Evolutionary conservation across 2,797 vertebrate genomes (phyloP).

Genomic region (Myiothlypis coronata): DNA sequence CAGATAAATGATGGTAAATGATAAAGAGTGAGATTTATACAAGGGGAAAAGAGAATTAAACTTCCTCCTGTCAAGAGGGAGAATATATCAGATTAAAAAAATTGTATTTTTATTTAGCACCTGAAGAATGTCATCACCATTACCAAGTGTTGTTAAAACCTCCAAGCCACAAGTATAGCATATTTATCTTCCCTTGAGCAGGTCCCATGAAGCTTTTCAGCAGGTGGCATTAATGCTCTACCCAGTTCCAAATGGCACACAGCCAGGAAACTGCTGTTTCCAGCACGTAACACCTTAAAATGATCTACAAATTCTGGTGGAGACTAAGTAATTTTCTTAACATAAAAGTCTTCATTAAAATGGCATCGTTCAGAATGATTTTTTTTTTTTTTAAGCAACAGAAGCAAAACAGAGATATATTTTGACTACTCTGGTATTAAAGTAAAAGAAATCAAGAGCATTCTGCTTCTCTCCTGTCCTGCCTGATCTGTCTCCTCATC

Average conservation of each 20-base stretch:
- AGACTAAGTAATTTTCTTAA: neutral
- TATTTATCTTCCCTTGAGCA: neutral
- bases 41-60: neutral
- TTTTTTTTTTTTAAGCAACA: constrained; percentile 13
- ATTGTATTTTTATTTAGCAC: neutral
- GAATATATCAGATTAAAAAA: neutral
- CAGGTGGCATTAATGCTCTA: constrained; percentile 58
- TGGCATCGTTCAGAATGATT: constrained; percentile 6
- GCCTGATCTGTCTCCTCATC: neutral
- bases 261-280: neutral
- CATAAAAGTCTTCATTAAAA: constrained; percentile 36
- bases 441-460: neutral
- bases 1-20: neutral
- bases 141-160: neutral
- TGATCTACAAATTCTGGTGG: constrained; percentile 35
- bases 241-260: neutral
- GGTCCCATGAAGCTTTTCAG: constrained; percentile 18
- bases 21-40: neutral
- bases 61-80: neutral
- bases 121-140: neutral
- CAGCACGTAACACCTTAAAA: constrained; percentile 20
- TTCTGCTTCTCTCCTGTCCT: neutral
- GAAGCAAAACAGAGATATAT: constrained; percentile 23
- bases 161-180: neutral
- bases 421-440: neutral